phyloP scores from a whole-genome alignment of 2,113 vertebrate species.

The Oplegnathus fasciatus region DNA sequence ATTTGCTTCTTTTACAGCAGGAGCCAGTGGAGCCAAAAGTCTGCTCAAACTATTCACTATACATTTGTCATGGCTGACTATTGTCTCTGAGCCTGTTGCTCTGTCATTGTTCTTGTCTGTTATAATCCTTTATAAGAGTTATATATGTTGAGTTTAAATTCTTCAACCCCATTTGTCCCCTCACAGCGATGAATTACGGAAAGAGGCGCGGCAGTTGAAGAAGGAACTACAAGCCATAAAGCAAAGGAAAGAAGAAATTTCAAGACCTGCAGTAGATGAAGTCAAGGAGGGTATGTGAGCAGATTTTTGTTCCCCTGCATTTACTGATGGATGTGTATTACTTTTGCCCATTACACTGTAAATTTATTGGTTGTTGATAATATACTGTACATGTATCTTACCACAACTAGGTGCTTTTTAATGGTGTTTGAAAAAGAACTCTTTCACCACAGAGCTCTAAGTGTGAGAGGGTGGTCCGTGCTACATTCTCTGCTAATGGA shows the following conservation, averaged over 20 bases:
- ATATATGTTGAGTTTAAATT: background rate
- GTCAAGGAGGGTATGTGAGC: conserved; percentile 85
- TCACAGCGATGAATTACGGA: conserved; percentile 93
- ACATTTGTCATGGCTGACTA: background rate
- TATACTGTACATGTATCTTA: conserved; percentile 11
- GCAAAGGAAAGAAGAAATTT: conserved; percentile 88
- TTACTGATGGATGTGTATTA: conserved; percentile 12
- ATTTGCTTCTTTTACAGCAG: background rate
- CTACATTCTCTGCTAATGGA: conserved; percentile 74
- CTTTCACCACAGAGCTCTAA: conserved; percentile 10
- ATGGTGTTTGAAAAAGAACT: conserved; percentile 21
- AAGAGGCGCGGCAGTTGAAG: conserved; percentile 94
- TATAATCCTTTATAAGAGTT: background rate
- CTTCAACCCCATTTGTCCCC: conserved; percentile 51
- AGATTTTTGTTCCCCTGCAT: conserved; percentile 14
- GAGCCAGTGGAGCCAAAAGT: background rate
- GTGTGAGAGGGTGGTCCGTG: conserved; percentile 66
- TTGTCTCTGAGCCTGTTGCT: conserved; percentile 17
- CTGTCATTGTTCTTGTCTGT: background rate
- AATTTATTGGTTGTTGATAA: conserved; percentile 31
- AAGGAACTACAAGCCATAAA: conserved; percentile 95
- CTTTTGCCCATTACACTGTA: conserved; percentile 21
- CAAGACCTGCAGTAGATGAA: conserved; percentile 79
- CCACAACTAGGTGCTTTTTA: conserved; percentile 19
- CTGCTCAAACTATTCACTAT: background rate